phyloP scores from a whole-genome alignment of 2,113 vertebrate species.

The Egretta garzetta region DNA sequence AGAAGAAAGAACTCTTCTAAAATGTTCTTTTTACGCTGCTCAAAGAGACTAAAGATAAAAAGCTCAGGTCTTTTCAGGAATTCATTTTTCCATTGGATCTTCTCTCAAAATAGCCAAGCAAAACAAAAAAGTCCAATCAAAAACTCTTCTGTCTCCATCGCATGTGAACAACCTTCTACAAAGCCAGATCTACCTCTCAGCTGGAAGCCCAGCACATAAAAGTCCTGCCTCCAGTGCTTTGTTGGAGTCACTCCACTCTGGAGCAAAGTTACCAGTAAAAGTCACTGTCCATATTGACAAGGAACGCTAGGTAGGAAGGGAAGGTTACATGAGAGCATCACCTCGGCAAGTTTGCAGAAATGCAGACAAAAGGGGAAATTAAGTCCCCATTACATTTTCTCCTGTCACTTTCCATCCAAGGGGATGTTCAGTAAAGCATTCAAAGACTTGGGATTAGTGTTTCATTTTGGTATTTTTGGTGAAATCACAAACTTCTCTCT shows the following conservation, averaged over 20 bases:
- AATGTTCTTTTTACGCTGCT: neutral
- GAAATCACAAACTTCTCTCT: neutral
- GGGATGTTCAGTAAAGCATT: neutral
- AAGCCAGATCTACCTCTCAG: neutral
- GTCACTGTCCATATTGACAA: neutral
- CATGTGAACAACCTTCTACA: neutral
- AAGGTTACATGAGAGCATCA: neutral
- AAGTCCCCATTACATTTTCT: neutral
- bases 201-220: neutral
- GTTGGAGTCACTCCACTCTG: neutral
- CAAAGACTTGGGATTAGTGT: neutral
- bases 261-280: neutral
- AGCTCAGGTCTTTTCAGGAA: neutral
- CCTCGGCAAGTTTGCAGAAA: neutral
- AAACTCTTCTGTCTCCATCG: neutral
- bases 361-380: neutral
- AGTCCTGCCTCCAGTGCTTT: neutral
- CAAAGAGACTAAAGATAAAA: neutral
- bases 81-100: neutral
- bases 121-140: neutral
- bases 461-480: neutral
- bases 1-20: neutral
- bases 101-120: neutral
- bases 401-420: neutral
- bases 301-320: neutral